These are phyloP conservation scores for Sialia sialis DNA, from an alignment of 2,113 vertebrate genomes.

Conservation along the genomic window DNA sequence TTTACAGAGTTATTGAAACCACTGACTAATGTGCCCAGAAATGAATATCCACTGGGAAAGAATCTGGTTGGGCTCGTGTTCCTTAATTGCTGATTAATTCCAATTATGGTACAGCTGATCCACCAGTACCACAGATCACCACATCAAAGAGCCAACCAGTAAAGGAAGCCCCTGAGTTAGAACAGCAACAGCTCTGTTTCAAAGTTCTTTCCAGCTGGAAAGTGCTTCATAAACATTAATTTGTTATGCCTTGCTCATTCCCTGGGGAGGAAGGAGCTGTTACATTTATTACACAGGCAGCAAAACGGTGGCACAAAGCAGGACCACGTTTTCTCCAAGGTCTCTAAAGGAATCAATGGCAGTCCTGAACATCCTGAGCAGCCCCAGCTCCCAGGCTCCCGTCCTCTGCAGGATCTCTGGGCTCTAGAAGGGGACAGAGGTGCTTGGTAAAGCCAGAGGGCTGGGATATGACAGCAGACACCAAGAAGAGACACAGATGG, in stretches of 20 bases:
- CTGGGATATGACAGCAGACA: background rate
- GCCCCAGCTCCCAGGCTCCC: background rate
- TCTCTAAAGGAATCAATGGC: background rate
- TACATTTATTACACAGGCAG: background rate
- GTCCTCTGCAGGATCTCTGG: background rate
- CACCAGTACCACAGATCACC: background rate
- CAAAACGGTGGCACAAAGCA: background rate
- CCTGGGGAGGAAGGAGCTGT: background rate
- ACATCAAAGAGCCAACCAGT: slow-evolving; percentile 41
- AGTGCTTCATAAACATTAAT: slow-evolving; percentile 13
- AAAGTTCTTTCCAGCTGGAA: background rate
- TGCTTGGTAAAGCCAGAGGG: background rate
- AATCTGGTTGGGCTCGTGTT: background rate
- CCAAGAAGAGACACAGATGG: background rate
- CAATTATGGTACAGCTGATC: slow-evolving; percentile 42
- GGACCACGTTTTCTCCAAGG: background rate
- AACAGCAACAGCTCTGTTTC: background rate
- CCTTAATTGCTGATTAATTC: slow-evolving; percentile 54
- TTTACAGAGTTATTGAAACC: slow-evolving; percentile 2
- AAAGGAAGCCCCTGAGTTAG: slow-evolving; percentile 43
- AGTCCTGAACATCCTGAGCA: background rate
- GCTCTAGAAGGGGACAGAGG: background rate
- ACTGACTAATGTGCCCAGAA: slow-evolving; percentile 8
- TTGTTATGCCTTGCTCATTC: background rate
- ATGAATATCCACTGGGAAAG: background rate